Conservation (phyloP, 2,797 vertebrate genomes). For the Alectoris magna region DNA sequence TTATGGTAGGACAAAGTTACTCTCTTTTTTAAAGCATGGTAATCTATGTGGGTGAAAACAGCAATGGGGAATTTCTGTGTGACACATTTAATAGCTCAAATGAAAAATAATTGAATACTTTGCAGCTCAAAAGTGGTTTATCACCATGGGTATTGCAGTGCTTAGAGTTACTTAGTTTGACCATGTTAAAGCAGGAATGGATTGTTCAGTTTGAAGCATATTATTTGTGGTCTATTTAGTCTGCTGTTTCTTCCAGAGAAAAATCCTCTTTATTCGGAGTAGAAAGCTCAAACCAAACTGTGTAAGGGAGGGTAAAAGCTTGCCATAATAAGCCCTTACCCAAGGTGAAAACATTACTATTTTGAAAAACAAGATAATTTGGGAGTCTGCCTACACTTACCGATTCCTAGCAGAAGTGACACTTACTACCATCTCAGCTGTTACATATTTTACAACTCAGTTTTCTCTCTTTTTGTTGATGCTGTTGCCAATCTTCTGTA, state of each 20-base stretch:
- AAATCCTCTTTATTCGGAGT: slow-evolving; percentile 27
- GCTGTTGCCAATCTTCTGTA: neutral
- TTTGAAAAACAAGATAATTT: slow-evolving; percentile 57
- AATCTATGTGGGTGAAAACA: slow-evolving; percentile 33
- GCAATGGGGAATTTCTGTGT: slow-evolving; percentile 31
- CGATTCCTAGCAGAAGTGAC: slow-evolving; percentile 35
- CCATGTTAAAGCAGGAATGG: slow-evolving; percentile 33
- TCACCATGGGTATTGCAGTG: slow-evolving; percentile 43
- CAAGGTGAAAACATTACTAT: slow-evolving; percentile 48
- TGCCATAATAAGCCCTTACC: slow-evolving; percentile 31
- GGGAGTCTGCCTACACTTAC: slow-evolving; percentile 8
- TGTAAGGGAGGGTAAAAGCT: slow-evolving; percentile 1
- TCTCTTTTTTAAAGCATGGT: slow-evolving; percentile 25
- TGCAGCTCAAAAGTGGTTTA: slow-evolving; percentile 44
- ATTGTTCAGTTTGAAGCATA: slow-evolving; percentile 41
- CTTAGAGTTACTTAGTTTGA: slow-evolving; percentile 55
- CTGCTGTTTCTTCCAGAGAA: slow-evolving; percentile 50
- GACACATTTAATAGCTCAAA: slow-evolving; percentile 56
- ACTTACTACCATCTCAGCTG: neutral
- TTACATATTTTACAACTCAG: slow-evolving; percentile 12
- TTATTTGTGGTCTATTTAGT: slow-evolving; percentile 50
- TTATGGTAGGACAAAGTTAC: slow-evolving; percentile 35
- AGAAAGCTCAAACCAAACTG: slow-evolving; percentile 45
- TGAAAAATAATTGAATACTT: slow-evolving; percentile 65
- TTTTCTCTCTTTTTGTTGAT: neutral